Evolutionary conservation across 2,888 invertebrate species (phyloP), one percentile per base, ranked within the genome.

Genomic region (Drosophila prolongata): DNA sequence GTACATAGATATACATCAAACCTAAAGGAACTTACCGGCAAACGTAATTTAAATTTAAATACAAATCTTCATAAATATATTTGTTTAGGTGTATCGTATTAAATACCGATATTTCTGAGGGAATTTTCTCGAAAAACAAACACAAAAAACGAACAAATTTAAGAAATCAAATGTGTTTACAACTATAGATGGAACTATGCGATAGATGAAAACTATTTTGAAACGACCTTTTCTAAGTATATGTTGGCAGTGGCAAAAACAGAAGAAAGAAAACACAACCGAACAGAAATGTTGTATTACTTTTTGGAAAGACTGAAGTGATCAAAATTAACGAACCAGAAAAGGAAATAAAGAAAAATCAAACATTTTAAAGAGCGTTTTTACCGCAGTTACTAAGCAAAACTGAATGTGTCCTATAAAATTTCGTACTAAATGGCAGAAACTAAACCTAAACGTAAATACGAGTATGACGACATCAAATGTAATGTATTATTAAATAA

Each of bases 251-350:
- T 30, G 13, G 42, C 37, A 44, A 52, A 40, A 40, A 35, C 34
- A 34, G 27, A 30, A n/a, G 65, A 56, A 71, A 44, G 44, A 59
- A 60, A 34, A 34, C 5, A 56, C 50, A 57, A 46, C 54, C 46
- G n/a, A 72, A 40, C 13, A 47, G 46, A 66, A 46, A 66, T 66
- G 65, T 40, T 66, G 65, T 66, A 66, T 53, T 66, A 66, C 66
- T 85, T 85, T 84, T 84, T 81, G 87, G 84, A 86, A 88, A 86
- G 85, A 86, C 85, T 86, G 85, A 86, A 74, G 86, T 80, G 88
- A 88, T 88, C 80, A 86, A 86, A 86, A 74, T 75, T 78, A 58
- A 46, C 43, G 58, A 60, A 72, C 42, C 70, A 44, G 58, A 60
- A 49, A 70, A 42, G 53, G 4, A 43, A 54, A 52, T 30, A n/a